A percentile compares a stretch with the other conserved stretches of the same genome.
phyloP scores from a whole-genome alignment of 2,888 invertebrate genomes.

The Archips crataeganus region DNA sequence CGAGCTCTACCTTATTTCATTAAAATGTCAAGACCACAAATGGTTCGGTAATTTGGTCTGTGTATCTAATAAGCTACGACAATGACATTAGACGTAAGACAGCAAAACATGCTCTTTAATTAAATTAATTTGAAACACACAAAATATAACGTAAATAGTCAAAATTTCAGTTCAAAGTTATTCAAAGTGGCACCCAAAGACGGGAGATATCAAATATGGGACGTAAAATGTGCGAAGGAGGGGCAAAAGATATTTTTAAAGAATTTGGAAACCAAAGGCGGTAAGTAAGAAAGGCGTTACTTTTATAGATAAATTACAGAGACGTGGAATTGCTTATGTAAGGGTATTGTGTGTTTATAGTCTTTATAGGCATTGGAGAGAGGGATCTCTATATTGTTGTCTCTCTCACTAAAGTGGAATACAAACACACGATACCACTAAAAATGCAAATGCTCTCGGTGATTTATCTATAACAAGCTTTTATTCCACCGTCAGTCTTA shows the following conservation, averaged over 20 bases:
- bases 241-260: constrained; percentile 76
- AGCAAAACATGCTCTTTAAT: constrained; percentile 30
- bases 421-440: no score
- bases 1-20: neutral
- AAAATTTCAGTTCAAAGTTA: constrained; percentile 51
- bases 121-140: neutral
- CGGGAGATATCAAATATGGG: constrained; percentile 76
- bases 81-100: constrained; percentile 22
- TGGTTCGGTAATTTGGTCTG: neutral
- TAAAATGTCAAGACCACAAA: neutral
- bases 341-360: no score
- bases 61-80: constrained; percentile 30
- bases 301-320: neutral
- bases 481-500: no score
- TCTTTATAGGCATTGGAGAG: no score
- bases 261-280: constrained; percentile 73
- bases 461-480: no score
- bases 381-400: no score
- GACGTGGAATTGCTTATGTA: no score
- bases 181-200: constrained; percentile 76
- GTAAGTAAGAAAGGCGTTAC: constrained; percentile 52
- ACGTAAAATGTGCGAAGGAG: constrained; percentile 71
- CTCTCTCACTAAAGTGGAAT: no score
- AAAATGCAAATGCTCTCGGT: no score
- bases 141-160: constrained; percentile 30